Evolutionary conservation across 2,113 vertebrate genomes (phyloP).

Genomic region (Electrona antarctica): DNA sequence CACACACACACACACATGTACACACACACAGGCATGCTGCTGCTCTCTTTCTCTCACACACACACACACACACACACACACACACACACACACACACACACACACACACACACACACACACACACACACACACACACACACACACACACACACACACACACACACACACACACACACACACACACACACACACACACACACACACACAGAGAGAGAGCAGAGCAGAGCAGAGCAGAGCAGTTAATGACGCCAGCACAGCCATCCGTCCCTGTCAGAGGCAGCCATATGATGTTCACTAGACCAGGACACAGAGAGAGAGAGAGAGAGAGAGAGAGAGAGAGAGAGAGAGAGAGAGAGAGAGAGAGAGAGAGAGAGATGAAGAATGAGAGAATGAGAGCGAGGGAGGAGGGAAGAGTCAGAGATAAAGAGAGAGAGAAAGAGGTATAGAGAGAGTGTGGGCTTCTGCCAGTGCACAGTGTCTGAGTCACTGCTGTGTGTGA

Average conservation of each 20-base stretch:
- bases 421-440: slow-evolving; percentile 9
- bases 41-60: background rate
- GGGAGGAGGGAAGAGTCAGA: background rate
- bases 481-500: slow-evolving; percentile 39
- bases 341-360: slow-evolving; percentile 7
- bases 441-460: slow-evolving; percentile 15
- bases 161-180: slow-evolving; percentile 4
- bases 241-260: slow-evolving; percentile 80
- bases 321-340: background rate
- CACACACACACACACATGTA: background rate
- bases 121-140: slow-evolving; percentile 9
- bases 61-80: background rate
- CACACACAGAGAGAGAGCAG: slow-evolving; percentile 39
- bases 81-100: slow-evolving; percentile 1
- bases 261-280: slow-evolving; percentile 81
- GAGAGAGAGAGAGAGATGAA: slow-evolving; percentile 12
- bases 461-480: slow-evolving; percentile 40
- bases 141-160: background rate
- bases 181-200: slow-evolving; percentile 1
- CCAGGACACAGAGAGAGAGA: slow-evolving; percentile 48
- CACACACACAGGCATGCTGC: background rate
- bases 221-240: slow-evolving; percentile 28
- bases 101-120: background rate
- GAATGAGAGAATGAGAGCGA: background rate
- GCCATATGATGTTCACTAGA: slow-evolving; percentile 86